These are phyloP conservation scores for Lochmaea crataegi DNA, from an alignment of 2,888 invertebrate genomes.

Conservation along the genomic window DNA sequence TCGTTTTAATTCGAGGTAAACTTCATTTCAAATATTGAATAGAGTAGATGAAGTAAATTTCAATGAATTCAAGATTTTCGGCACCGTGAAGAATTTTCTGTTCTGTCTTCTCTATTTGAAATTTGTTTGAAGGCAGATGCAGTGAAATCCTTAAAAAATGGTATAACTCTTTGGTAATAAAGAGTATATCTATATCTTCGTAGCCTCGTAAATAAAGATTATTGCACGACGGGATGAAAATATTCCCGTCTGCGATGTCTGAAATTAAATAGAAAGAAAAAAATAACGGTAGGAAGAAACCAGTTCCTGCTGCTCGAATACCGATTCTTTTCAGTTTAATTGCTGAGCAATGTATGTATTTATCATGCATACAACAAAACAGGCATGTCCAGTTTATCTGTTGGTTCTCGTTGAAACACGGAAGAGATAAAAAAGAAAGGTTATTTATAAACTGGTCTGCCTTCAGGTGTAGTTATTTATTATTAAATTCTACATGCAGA, in stretches of 20 bases:
- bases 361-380: not conserved
- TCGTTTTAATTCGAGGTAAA: no score
- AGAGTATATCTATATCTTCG: no score
- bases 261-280: not conserved
- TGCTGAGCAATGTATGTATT: not conserved
- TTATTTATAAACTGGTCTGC: conserved; percentile 8
- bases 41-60: no score
- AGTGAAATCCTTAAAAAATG: no score
- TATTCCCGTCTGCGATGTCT: not conserved
- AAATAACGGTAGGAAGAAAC: conserved; percentile 6
- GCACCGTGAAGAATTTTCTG: no score
- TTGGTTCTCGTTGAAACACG: not conserved
- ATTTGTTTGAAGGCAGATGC: no score
- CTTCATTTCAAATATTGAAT: no score
- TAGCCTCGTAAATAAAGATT: not conserved
- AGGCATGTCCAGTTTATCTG: not conserved
- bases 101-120: no score
- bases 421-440: conserved; percentile 1
- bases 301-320: not conserved
- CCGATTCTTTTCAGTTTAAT: conserved; percentile 2
- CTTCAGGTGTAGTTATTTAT: not conserved
- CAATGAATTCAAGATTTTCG: no score
- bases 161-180: no score
- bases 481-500: not conserved
- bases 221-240: not conserved